Percentiles rank a stretch among this genome's conserved stretches.
Evolutionary conservation across 2,888 invertebrate genomes (phyloP).

Genomic region (Asteroscopus sphinx): DNA sequence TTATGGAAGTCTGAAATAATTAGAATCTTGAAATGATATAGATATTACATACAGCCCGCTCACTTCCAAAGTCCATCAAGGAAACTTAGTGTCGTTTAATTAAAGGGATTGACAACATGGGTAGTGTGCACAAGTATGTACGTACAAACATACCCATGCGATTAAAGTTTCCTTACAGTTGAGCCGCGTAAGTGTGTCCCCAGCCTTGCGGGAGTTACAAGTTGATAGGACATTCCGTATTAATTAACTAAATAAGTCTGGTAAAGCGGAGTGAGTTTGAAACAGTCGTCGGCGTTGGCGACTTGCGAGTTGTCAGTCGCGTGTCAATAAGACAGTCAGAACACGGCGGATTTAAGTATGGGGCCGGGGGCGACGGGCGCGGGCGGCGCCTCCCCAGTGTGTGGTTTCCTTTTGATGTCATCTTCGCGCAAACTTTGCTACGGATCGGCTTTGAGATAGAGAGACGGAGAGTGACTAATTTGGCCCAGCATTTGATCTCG

Average conservation of each 20-base stretch:
- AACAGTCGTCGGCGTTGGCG: conserved; percentile 81
- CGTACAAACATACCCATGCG: conserved; percentile 72
- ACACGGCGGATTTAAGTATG: conserved; percentile 87
- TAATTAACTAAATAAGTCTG: conserved; percentile 89
- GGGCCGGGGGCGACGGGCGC: conserved; percentile 76
- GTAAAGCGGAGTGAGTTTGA: conserved; percentile 81
- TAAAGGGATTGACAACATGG: conserved; percentile 73
- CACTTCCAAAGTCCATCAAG: conserved; percentile 65
- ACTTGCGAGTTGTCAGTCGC: conserved; percentile 87
- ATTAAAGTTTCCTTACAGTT: conserved; percentile 83
- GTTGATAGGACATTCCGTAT: conserved; percentile 88
- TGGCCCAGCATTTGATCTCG: conserved; percentile 90
- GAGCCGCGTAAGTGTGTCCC: conserved; percentile 78
- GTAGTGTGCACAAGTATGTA: conserved; percentile 62
- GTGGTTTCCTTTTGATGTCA: conserved; percentile 90
- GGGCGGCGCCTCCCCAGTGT: conserved; percentile 86
- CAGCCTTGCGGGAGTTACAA: conserved; percentile 83
- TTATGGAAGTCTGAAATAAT: conserved; percentile 28
- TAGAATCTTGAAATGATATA: conserved; percentile 54
- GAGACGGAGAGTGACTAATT: conserved; percentile 90
- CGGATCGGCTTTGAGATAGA: conserved; percentile 90
- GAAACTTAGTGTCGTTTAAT: conserved; percentile 74
- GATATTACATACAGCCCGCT: conserved; percentile 50
- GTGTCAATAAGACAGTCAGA: conserved; percentile 89
- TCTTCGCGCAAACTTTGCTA: conserved; percentile 90